These are phyloP conservation scores for Trialeurodes vaporariorum DNA, from an alignment of 1,140 invertebrate species.

Conservation along the genomic window DNA sequence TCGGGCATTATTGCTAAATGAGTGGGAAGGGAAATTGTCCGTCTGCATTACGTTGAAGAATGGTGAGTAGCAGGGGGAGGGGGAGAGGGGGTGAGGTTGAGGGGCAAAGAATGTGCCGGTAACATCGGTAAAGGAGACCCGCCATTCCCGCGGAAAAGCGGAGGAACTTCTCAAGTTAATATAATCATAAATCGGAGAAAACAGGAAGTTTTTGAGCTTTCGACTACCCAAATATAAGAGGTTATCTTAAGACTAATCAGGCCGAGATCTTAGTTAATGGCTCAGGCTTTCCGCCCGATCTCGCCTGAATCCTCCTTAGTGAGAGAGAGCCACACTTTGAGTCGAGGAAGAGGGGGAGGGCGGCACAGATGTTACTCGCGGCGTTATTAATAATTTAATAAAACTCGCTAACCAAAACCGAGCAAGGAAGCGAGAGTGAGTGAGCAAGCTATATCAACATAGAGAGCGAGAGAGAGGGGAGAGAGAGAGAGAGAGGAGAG, in stretches of 20 bases:
- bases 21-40: too few relatives aligned
- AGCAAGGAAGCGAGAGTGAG: not conserved
- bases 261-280: not conserved
- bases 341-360: too few relatives aligned
- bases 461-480: too few relatives aligned
- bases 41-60: too few relatives aligned
- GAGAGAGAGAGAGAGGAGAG: too few relatives aligned
- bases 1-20: too few relatives aligned
- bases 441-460: too few relatives aligned
- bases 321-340: too few relatives aligned
- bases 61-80: not conserved
- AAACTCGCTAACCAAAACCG: not conserved
- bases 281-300: too few relatives aligned
- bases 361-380: not conserved
- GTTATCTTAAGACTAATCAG: not conserved
- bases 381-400: slow-evolving; percentile 1
- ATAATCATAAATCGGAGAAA: not conserved
- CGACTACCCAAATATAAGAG: not conserved
- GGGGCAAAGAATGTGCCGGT: not conserved
- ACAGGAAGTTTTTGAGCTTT: not conserved
- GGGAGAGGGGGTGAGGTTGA: not conserved
- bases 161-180: not conserved
- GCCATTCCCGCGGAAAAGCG: too few relatives aligned
- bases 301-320: too few relatives aligned
- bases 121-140: too few relatives aligned